A percentile compares a stretch with the other conserved stretches of the same genome.
These are phyloP conservation scores for Micronisus gabar DNA, from an alignment of 2,113 vertebrate genomes.

Conservation along the genomic window DNA sequence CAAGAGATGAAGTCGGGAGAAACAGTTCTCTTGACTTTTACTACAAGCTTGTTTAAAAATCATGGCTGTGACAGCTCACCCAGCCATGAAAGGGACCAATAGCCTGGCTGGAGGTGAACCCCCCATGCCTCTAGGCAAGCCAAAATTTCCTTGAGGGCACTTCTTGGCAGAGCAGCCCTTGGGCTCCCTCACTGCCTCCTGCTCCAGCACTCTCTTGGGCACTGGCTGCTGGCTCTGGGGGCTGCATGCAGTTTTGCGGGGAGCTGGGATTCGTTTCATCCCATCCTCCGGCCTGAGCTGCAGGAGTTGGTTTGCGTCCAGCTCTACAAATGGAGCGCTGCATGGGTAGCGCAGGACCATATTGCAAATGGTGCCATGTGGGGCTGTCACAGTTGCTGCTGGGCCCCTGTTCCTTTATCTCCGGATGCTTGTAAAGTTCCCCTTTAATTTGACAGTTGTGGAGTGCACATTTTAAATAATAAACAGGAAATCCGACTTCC, in stretches of 20 bases:
- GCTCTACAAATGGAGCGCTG: not conserved
- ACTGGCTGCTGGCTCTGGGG: not conserved
- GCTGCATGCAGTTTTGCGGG: not conserved
- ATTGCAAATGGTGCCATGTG: not conserved
- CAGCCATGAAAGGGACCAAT: not conserved
- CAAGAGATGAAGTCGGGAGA: not conserved
- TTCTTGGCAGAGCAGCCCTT: not conserved
- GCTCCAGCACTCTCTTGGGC: not conserved
- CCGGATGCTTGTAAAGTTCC: not conserved
- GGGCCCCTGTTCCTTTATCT: not conserved
- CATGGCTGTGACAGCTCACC: not conserved
- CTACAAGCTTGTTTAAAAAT: not conserved
- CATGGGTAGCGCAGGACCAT: not conserved
- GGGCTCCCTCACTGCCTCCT: rapidly evolving
- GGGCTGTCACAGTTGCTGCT: not conserved
- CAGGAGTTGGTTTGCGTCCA: not conserved
- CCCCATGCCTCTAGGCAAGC: not conserved
- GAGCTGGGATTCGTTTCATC: not conserved
- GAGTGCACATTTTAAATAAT: not conserved
- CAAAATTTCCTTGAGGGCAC: not conserved
- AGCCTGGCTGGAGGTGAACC: not conserved
- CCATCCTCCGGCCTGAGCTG: not conserved
- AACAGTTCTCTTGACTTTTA: not conserved
- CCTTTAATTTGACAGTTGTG: not conserved
- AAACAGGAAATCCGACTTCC: not conserved